phyloP scores from a whole-genome alignment of 2,888 invertebrate genomes.

The Catocala nupta region DNA sequence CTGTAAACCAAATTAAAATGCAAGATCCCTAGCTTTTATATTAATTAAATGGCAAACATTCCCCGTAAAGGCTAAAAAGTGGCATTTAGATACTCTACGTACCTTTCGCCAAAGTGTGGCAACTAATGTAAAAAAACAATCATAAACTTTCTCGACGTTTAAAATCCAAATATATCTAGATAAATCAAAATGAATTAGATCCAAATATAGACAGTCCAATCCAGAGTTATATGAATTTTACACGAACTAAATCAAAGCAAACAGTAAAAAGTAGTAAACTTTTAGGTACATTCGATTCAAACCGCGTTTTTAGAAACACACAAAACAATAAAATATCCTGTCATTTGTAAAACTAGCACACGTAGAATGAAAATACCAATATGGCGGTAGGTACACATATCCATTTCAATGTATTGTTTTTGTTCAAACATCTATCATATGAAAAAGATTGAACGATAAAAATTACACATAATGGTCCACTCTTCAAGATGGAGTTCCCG shows the following conservation, averaged over 20 bases:
- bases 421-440: not conserved
- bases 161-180: not conserved
- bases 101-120: no score
- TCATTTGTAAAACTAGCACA: constrained; percentile 17
- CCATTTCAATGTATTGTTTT: constrained; percentile 1
- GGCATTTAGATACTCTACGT: no score
- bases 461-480: no score
- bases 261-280: constrained; percentile 26
- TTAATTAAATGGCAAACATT: no score
- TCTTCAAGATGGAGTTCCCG: no score
- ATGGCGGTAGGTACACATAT: constrained; percentile 5
- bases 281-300: constrained; percentile 31
- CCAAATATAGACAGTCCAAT: not conserved
- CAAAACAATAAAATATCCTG: constrained; percentile 22
- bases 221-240: constrained; percentile 3
- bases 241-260: constrained; percentile 5
- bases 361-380: constrained; percentile 10
- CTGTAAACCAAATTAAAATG: no score
- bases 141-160: no score
- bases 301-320: constrained; percentile 24
- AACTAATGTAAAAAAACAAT: no score
- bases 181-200: constrained; percentile 4
- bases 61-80: no score
- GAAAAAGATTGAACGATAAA: no score
- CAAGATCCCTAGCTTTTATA: no score